Evolutionary conservation across 2,113 vertebrate genomes (phyloP).

Genomic region (Oreochromis tanganicae): DNA sequence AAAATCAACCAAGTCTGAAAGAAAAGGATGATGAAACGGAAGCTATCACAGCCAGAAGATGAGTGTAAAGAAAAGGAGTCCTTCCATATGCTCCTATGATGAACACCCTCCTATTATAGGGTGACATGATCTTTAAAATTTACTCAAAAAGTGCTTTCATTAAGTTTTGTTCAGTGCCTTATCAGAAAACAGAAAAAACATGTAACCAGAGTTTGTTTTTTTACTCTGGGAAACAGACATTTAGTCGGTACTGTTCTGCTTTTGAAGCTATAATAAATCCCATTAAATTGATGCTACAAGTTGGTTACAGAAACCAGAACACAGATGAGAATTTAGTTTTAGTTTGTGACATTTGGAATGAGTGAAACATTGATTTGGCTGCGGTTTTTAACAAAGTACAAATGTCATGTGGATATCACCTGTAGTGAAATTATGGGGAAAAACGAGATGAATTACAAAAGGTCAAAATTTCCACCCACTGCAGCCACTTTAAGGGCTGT

Average conservation of each 20-base stretch:
- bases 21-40: background rate
- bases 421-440: background rate
- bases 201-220: background rate
- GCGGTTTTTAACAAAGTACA: background rate
- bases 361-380: background rate
- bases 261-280: background rate
- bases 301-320: background rate
- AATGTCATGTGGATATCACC: background rate
- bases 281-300: background rate
- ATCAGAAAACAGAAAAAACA: background rate
- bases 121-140: background rate
- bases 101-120: background rate
- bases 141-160: background rate
- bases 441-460: background rate
- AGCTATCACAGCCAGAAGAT: background rate
- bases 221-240: background rate
- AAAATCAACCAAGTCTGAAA: background rate
- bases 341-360: background rate
- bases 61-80: fast-evolving
- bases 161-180: background rate
- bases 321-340: background rate
- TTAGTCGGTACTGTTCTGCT: background rate
- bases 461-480: background rate
- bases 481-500: background rate
- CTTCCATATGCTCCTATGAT: background rate